These are phyloP conservation scores for Tichodroma muraria DNA, from an alignment of 2,113 vertebrate genomes.

Conservation along the genomic window DNA sequence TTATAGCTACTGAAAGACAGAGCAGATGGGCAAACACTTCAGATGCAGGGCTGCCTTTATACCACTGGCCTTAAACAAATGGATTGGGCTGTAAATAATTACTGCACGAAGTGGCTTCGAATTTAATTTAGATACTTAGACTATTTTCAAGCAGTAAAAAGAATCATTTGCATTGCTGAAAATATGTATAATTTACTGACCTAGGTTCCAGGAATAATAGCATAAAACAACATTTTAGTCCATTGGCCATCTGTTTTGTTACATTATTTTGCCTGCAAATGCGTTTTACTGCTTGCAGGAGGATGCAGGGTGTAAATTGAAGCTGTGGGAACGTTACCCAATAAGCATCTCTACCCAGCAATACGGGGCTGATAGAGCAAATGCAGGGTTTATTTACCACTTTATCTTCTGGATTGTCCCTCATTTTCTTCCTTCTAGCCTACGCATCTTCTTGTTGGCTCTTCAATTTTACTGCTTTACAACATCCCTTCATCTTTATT, in stretches of 20 bases:
- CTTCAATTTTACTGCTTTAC: not conserved
- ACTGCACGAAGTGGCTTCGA: not conserved
- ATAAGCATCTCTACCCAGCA: not conserved
- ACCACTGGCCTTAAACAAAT: conserved; percentile 6
- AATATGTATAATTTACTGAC: conserved; percentile 34
- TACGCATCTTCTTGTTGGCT: not conserved
- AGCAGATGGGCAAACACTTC: conserved; percentile 16
- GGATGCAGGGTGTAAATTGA: not conserved
- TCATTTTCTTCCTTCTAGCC: not conserved
- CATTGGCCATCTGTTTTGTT: conserved; percentile 29
- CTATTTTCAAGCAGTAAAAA: conserved; percentile 43
- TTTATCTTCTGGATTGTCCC: not conserved
- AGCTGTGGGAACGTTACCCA: not conserved
- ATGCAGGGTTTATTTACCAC: not conserved
- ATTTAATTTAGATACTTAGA: conserved; percentile 39
- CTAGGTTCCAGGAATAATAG: not conserved
- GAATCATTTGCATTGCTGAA: conserved; percentile 20
- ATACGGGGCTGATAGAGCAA: not conserved
- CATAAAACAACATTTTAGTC: not conserved
- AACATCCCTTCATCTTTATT: not conserved
- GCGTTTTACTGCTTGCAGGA: not conserved
- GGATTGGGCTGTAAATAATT: conserved; percentile 50
- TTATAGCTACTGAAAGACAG: not conserved
- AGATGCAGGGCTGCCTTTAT: not conserved
- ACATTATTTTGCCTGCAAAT: not conserved